These are phyloP conservation scores for Cephus pygmeus DNA, from an alignment of 2,888 invertebrate species.

Conservation along the genomic window DNA sequence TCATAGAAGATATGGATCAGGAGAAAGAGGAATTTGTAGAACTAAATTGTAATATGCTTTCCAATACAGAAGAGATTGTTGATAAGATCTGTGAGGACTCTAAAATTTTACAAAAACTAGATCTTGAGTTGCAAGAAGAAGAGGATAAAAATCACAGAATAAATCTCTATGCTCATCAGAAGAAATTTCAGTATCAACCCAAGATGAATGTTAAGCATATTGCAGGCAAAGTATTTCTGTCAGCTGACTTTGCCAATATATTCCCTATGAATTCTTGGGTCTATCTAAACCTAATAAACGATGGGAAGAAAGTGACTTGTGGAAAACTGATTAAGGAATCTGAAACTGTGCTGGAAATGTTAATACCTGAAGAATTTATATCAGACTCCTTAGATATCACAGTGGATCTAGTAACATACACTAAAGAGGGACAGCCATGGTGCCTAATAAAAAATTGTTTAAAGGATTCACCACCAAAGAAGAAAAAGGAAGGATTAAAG, in stretches of 20 bases:
- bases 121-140: slow-evolving; percentile 33
- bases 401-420: slow-evolving; percentile 51
- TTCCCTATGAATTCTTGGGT: slow-evolving; percentile 46
- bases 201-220: slow-evolving; percentile 38
- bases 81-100: slow-evolving; percentile 45
- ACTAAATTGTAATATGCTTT: slow-evolving; percentile 47
- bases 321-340: not conserved
- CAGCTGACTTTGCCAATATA: slow-evolving; percentile 38
- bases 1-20: slow-evolving; percentile 17
- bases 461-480: slow-evolving; percentile 30
- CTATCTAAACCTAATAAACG: slow-evolving; percentile 36
- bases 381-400: slow-evolving; percentile 23
- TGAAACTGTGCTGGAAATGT: slow-evolving; percentile 44
- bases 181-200: slow-evolving; percentile 36
- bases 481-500: slow-evolving; percentile 24
- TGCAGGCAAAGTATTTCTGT: slow-evolving; percentile 35
- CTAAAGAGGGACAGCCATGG: slow-evolving; percentile 44
- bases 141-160: slow-evolving; percentile 48
- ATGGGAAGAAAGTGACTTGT: slow-evolving; percentile 2
- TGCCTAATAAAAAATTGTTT: slow-evolving; percentile 52
- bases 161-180: slow-evolving; percentile 49
- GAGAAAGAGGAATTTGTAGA: slow-evolving; percentile 28
- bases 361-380: slow-evolving; percentile 28
- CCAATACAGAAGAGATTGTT: slow-evolving; percentile 40
- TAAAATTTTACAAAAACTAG: slow-evolving; percentile 38